Percentiles rank a stretch among this genome's conserved stretches.
phyloP scores from a whole-genome alignment of 2,113 vertebrate genomes.

The Balaenoptera acutorostrata region DNA sequence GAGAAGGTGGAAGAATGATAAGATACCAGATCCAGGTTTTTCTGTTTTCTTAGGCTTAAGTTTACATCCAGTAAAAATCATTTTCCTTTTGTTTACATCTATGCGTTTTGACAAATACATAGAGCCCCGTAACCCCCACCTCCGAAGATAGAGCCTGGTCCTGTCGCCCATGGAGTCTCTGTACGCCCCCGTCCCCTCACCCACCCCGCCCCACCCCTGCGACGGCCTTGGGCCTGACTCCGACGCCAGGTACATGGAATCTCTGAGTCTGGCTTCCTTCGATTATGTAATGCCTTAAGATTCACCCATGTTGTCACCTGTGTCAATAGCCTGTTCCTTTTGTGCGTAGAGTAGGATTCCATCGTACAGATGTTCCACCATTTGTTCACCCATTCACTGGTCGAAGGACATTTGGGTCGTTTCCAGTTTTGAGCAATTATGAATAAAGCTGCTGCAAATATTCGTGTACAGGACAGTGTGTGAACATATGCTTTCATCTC shows the following conservation, averaged over 20 bases:
- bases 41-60: neutral
- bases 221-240: no score
- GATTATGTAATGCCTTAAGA: fast-evolving
- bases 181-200: fast-evolving
- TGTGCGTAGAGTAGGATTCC: fast-evolving
- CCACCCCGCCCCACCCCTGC: neutral
- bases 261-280: neutral
- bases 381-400: fast-evolving
- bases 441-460: neutral
- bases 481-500: fast-evolving
- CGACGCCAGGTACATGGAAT: fast-evolving
- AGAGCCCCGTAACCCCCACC: fast-evolving
- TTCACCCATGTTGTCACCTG: fast-evolving
- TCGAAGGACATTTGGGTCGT: fast-evolving
- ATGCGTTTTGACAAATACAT: fast-evolving
- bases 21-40: neutral
- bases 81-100: neutral
- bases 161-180: neutral
- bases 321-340: fast-evolving
- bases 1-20: neutral
- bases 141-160: fast-evolving
- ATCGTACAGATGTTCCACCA: fast-evolving
- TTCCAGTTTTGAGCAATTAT: neutral
- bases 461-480: fast-evolving
- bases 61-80: neutral